Evolutionary conservation across 2,113 vertebrate species (phyloP).

Genomic region (Ailurus styani): DNA sequence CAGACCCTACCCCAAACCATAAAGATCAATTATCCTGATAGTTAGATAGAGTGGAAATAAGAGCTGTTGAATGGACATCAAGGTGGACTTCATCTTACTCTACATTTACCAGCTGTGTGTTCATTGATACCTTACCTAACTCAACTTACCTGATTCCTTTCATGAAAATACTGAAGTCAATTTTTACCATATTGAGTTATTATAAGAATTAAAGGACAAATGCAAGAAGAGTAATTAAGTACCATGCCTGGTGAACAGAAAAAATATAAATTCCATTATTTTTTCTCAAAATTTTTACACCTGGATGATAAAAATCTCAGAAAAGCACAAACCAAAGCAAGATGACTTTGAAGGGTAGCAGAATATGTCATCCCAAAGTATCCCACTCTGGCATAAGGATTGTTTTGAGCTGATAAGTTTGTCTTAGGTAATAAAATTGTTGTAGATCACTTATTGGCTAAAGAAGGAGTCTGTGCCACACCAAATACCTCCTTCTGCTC

Average conservation of each 20-base stretch:
- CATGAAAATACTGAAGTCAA: not conserved
- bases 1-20: not conserved
- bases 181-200: not conserved
- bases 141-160: not conserved
- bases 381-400: not conserved
- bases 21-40: not conserved
- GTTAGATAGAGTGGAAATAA: no score
- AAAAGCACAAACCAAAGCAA: not conserved
- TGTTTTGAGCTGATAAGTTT: not conserved
- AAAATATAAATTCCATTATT: not conserved
- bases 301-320: not conserved
- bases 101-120: not conserved
- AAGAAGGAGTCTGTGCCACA: not conserved
- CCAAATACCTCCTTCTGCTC: not conserved
- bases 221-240: not conserved
- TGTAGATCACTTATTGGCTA: not conserved
- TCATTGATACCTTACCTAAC: not conserved
- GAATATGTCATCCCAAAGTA: not conserved
- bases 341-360: not conserved
- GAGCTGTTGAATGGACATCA: not conserved
- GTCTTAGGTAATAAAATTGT: not conserved
- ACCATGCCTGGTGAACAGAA: not conserved
- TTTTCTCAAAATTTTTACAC: not conserved
- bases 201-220: not conserved
- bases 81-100: not conserved